Base-by-base conservation (phyloP, 2,888 invertebrate species). In the Trichacis sp. region DNA sequence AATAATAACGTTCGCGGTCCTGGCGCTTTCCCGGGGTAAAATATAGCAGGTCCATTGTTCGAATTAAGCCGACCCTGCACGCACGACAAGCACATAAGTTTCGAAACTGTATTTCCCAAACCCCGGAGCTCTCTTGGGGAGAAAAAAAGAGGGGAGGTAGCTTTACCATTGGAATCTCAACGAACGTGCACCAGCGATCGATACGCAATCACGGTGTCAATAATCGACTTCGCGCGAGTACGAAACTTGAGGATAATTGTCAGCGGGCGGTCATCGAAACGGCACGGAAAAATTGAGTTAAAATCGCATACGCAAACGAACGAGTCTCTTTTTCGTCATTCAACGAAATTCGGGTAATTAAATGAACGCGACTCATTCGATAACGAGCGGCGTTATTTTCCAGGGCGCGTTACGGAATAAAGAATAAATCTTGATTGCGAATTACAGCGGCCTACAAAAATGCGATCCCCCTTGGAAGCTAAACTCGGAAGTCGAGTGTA, bases 121-220 rank as follows among this genome's bases (percentile, higher is more conserved):
- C n/a, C n/a, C n/a, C n/a, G n/a, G n/a, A n/a, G n/a, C n/a, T n/a
- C n/a, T n/a, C n/a, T n/a, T 24, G 24, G 24, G 24, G 8, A 8
- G 24, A 24, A 24, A 24, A 24, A 24, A 24, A 8, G 24, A 8
- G 24, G 24, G 8, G 24, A 8, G 24, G 24, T 24, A 3, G 3
- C 4, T 5, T 5, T 5, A 36, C 45, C 50, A 40, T 46, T 33
- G 51, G 54, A 55, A 58, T 51, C 61, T 47, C 58, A 53, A 56
- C 60, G 56, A 65, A 59, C 42, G 36, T 20, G 49, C n/a, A 33
- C 40, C 48, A n/a, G 15, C 49, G 56, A 63, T 68, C 68, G 64
- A 68, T 68, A 63, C 52, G 52, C 63, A 68, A 68, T 70, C 64
- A 64, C 56, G 43, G 55, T 56, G 68, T 70, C 68, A 68, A 65